Base-by-base conservation (phyloP, 2,888 invertebrate species). In the Argyresthia goedartella region DNA sequence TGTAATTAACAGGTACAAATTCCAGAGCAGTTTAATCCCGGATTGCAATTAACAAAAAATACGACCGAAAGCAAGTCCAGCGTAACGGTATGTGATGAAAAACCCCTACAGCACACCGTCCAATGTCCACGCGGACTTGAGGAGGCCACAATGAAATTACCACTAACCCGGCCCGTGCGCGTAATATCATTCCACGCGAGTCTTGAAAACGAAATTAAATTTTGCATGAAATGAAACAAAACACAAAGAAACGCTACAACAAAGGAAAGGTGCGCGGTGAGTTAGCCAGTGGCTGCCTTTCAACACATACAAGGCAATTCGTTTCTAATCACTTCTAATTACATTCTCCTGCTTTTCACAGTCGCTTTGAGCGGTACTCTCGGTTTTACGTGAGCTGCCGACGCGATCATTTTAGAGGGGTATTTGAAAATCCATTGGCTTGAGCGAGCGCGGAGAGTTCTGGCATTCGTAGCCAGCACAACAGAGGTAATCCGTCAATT, bases 161-260 rank as follows among this genome's bases (percentile, higher is more conserved):
- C 71, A 71, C 69, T 68, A 76, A 76, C 73, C 72, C 77, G 73
- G 69, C 66, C 72, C 64, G 66, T 69, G 71, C 67, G 65, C 72
- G 80, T 82, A 84, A 85, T 84, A 85, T 81, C 84, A 84, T 84
- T 85, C 85, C 85, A 67, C 70, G 73, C 85, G 85, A 81, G 82
- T 85, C 86, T 86, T 85, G 81, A 81, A 81, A 81, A 80, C 85
- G 82, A 85, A 85, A 86, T 86, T 85, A 82, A 86, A 86, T 86
- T 85, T 84, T 79, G 84, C 86, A 84, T 82, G 86, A 82, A 85
- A 84, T 81, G 79, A 78, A 80, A 81, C 82, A 76, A 80, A 79
- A 81, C 78, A 85, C 84, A 85, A 86, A 86, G 86, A 85, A 86
- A 81, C 73, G 76, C 73, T 66, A 68, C 73, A 68, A 84, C 85